phyloP scores from a whole-genome alignment of 92 coral and sea anemone species.

The Paragorgia papillata region DNA sequence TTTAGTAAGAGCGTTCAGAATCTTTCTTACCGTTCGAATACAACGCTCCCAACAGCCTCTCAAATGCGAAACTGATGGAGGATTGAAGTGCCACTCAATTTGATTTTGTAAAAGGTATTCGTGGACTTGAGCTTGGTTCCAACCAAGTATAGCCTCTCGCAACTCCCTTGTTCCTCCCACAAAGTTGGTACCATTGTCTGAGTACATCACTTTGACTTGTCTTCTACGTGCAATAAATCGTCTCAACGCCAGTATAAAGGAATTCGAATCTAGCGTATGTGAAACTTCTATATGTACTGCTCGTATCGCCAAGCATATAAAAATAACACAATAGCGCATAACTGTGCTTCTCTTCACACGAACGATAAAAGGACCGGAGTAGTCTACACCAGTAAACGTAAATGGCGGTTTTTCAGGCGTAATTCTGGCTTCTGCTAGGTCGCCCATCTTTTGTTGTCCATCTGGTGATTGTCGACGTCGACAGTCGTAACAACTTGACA shows the following conservation, averaged over 20 bases:
- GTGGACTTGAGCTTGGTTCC: constrained; percentile 11
- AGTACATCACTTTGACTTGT: constrained; percentile 1
- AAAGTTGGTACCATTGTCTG: constrained; percentile 25
- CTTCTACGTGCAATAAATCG: constrained; percentile 28
- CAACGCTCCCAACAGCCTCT: constrained; percentile 47
- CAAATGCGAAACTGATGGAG: constrained; percentile 1
- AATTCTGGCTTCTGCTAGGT: not conserved
- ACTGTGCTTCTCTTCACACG: not conserved
- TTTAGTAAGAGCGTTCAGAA: too few species aligned
- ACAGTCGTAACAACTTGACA: constrained; percentile 33
- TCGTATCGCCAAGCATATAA: constrained; percentile 16
- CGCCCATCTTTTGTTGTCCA: constrained; percentile 48
- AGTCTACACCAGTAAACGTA: constrained; percentile 9
- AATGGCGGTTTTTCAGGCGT: constrained; percentile 27
- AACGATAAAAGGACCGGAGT: constrained; percentile 13
- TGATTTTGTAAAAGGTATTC: constrained; percentile 5
- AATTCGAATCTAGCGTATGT: not conserved
- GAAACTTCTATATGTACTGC: not conserved
- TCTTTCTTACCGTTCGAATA: too few species aligned
- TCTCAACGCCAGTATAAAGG: not conserved
- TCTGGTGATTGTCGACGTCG: constrained; percentile 21
- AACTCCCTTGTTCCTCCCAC: constrained; percentile 12
- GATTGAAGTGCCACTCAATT: constrained; percentile 16
- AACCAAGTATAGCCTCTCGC: constrained; percentile 1
- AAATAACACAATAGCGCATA: constrained; percentile 8